These are phyloP conservation scores for Pterostichus madidus DNA, from an alignment of 2,888 invertebrate species.

Conservation along the genomic window DNA sequence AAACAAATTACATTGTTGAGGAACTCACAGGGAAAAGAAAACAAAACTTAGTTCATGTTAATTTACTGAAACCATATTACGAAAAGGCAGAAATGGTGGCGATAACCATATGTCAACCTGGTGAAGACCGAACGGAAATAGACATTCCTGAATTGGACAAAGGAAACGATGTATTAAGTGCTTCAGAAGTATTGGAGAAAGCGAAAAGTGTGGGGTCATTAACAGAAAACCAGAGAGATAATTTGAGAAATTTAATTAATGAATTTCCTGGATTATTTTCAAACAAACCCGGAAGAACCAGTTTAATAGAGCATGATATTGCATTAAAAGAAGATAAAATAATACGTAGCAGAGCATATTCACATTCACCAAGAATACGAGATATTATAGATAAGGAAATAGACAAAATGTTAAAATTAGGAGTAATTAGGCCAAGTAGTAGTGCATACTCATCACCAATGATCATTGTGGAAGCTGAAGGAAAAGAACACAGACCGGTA, in stretches of 20 bases:
- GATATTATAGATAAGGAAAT: constrained; percentile 47
- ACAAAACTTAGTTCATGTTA: constrained; percentile 37
- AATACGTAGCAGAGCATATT: constrained; percentile 17
- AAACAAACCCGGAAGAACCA: not conserved
- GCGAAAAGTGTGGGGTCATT: constrained; percentile 10
- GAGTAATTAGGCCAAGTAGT: constrained; percentile 28
- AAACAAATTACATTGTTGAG: constrained; percentile 32
- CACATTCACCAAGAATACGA: constrained; percentile 33
- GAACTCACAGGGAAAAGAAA: constrained; percentile 28
- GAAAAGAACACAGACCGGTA: constrained; percentile 13
- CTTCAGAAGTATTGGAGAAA: constrained; percentile 15
- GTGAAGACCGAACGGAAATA: constrained; percentile 20
- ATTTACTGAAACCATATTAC: constrained; percentile 38
- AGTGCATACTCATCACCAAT: constrained; percentile 51
- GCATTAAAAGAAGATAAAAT: constrained; percentile 15
- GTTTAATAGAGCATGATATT: constrained; percentile 38
- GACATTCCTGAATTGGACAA: constrained; percentile 26
- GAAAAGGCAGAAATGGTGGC: constrained; percentile 38
- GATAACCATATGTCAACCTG: not conserved
- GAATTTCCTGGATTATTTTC: constrained; percentile 44
- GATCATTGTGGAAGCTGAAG: constrained; percentile 38
- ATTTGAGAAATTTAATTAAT: constrained; percentile 4
- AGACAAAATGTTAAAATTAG: constrained; percentile 46
- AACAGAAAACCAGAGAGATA: not conserved
- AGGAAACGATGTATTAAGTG: not conserved